These are phyloP conservation scores for Eupithecia abbreviata DNA, from an alignment of 2,888 invertebrate genomes.

Conservation along the genomic window DNA sequence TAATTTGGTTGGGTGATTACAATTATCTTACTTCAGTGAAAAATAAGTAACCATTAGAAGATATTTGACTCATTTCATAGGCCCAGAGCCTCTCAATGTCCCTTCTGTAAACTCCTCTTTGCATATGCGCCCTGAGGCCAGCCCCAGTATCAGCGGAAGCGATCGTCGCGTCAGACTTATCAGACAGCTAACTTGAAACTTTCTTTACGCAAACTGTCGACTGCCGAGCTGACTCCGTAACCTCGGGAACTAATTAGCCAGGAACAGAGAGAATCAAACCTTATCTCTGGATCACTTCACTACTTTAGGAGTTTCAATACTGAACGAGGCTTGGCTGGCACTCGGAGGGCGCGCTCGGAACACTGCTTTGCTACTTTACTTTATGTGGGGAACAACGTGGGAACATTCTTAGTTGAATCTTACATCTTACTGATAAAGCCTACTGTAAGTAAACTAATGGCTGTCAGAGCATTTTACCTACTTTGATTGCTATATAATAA, in stretches of 20 bases:
- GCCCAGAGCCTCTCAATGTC: not conserved
- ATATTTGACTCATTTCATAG: not conserved
- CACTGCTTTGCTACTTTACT: not conserved
- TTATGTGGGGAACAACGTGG: not conserved
- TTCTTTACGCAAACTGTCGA: slow-evolving; percentile 40
- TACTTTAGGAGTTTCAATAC: not conserved
- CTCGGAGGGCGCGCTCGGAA: not conserved
- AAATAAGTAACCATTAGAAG: not conserved
- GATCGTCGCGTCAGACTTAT: slow-evolving; percentile 36
- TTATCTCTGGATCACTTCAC: slow-evolving; percentile 7
- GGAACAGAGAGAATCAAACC: slow-evolving; percentile 5
- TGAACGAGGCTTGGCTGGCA: not conserved
- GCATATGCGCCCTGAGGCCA: slow-evolving; percentile 27
- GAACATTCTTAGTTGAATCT: not conserved
- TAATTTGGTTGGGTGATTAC: not conserved
- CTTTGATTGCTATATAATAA: too few species aligned
- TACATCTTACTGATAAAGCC: not conserved
- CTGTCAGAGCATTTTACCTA: too few species aligned
- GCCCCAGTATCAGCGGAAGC: slow-evolving; percentile 36
- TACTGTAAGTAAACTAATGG: too few species aligned
- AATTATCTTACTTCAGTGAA: not conserved
- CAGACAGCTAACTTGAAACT: slow-evolving; percentile 39
- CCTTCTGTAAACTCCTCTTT: slow-evolving; percentile 18
- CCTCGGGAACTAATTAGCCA: slow-evolving; percentile 40
- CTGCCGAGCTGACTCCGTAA: slow-evolving; percentile 33